phyloP scores from a whole-genome alignment of 2,113 vertebrate genomes.

The Gallinago jamesoni region DNA sequence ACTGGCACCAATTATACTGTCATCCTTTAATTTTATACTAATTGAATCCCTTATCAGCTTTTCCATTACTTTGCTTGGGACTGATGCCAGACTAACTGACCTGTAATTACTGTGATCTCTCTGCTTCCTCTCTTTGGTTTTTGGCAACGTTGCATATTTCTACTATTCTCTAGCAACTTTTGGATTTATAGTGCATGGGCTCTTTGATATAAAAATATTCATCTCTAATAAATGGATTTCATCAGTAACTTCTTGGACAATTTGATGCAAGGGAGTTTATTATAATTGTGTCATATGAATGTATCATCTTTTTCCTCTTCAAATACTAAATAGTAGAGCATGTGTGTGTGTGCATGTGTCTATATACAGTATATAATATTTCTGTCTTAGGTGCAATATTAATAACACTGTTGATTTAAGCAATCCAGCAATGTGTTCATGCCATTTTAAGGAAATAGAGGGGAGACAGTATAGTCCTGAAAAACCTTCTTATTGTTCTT shows the following conservation, averaged over 20 bases:
- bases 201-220: background rate
- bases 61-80: background rate
- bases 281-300: background rate
- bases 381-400: background rate
- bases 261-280: background rate
- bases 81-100: slow-evolving; percentile 9
- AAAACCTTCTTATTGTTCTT: background rate
- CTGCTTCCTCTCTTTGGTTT: background rate
- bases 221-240: background rate
- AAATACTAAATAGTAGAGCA: background rate
- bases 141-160: background rate
- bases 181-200: background rate
- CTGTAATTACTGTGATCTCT: slow-evolving; percentile 16
- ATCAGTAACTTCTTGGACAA: background rate
- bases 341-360: background rate
- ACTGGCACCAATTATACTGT: background rate
- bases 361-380: background rate
- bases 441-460: background rate
- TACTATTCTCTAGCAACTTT: background rate
- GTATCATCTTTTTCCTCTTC: background rate
- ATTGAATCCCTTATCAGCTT: slow-evolving; percentile 12
- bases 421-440: background rate
- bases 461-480: background rate
- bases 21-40: slow-evolving; percentile 1
- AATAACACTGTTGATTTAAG: background rate